A percentile compares a stretch with the other conserved stretches of the same genome.
These are phyloP conservation scores for Engystomops pustulosus DNA, from an alignment of 2,113 vertebrate species.

Conservation along the genomic window DNA sequence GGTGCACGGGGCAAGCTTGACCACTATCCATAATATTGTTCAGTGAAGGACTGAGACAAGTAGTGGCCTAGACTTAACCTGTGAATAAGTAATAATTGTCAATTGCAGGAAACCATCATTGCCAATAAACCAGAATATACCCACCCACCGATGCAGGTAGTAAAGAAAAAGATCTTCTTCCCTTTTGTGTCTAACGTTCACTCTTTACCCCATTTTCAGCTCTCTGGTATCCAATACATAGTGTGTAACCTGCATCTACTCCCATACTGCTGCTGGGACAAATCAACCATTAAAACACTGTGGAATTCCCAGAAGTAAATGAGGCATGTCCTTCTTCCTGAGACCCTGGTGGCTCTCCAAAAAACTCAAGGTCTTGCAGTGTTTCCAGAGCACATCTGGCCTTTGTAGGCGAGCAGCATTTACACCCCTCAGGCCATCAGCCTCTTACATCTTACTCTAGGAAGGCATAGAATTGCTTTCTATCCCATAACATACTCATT, in stretches of 20 bases:
- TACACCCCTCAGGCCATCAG: background rate
- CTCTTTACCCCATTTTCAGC: background rate
- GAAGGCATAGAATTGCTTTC: background rate
- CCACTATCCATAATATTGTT: too few relatives aligned
- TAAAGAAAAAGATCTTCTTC: too few relatives aligned
- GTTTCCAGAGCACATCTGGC: slow-evolving; percentile 49
- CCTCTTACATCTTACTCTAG: background rate
- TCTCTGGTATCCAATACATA: background rate
- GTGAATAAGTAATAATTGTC: too few relatives aligned
- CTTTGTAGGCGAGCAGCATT: background rate
- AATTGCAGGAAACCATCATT: too few relatives aligned
- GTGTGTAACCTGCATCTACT: background rate
- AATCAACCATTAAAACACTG: slow-evolving; percentile 31
- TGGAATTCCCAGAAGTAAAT: slow-evolving; percentile 49
- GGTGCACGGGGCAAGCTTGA: too few relatives aligned
- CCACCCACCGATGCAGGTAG: too few relatives aligned
- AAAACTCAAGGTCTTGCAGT: slow-evolving; percentile 2
- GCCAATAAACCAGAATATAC: too few relatives aligned
- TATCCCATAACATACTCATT: background rate
- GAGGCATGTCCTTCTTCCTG: slow-evolving; percentile 53
- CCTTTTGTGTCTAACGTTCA: too few relatives aligned
- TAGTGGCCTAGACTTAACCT: too few relatives aligned
- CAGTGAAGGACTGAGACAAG: too few relatives aligned
- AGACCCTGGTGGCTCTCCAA: slow-evolving; percentile 42
- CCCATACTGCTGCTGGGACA: slow-evolving; percentile 4